Base-by-base conservation (phyloP, 2,888 invertebrate genomes). In the Microctonus hyperodae region DNA sequence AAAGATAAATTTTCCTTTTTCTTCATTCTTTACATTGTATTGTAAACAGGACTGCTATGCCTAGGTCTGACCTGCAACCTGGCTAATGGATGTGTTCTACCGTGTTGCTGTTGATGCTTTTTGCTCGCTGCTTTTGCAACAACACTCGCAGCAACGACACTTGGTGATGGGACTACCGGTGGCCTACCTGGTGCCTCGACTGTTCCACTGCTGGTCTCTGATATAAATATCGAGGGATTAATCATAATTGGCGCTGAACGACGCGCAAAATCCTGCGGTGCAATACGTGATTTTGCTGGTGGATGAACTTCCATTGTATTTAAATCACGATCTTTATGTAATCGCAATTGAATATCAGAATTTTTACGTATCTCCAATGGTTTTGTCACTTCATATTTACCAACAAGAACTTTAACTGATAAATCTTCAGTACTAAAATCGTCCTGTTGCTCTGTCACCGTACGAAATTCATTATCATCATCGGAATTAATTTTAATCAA, bases 71-170 rank as follows among this genome's bases (percentile, higher is more conserved):
- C 88, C 86, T 91, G 91, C 85, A 96, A 89, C 89, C 92, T 92
- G 79, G 95, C 91, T 81, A 96, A 88, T 74, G 96, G 96, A 88
- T 96, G 96, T 79, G 93, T 95, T 85, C 94, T 94, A 77, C 96
- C 96, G 84, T 94, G 95, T 79, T 91, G 95, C 85, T 95, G 95
- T 81, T 91, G 89, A 85, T 93, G 92, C 85, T 92, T 90, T 85
- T 92, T 92, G 76, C 88, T 90, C 81, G 90, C 89, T 79, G 90
- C 90, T 83, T 90, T 90, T 75, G 90, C 89, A 77, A 90, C 89
- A 77, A 91, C 90, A 80, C 90, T 90, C 69, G 90, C 88, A 64
- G 90, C 88, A 67, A 90, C 88, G 74, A 89, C 87, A 72, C 88
- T 87, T 64, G 88, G 85, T 73, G 87, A 87, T 73, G 88, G 87